A percentile compares a stretch with the other conserved stretches of the same genome.
Evolutionary conservation across 2,888 invertebrate genomes (phyloP).

Genomic region (Barypeithes pellucidus): DNA sequence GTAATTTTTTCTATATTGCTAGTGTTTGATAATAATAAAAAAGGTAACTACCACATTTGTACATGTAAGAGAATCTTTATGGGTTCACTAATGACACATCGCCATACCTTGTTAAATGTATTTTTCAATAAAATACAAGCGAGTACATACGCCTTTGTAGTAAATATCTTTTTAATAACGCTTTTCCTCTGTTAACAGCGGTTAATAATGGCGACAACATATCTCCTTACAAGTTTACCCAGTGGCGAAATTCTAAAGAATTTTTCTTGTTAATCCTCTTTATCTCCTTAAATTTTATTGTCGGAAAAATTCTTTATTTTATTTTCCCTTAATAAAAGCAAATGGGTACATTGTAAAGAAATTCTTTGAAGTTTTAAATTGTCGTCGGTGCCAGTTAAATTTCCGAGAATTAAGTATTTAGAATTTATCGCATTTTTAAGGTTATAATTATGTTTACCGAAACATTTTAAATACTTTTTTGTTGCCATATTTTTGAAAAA

Average conservation of each 20-base stretch:
- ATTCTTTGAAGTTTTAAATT: conserved; percentile 41
- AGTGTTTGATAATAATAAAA: no score
- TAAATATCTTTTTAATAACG: conserved; percentile 21
- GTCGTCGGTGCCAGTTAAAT: conserved; percentile 32
- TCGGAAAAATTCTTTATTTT: conserved; percentile 36
- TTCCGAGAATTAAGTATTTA: conserved; percentile 27
- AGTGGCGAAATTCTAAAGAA: conserved; percentile 9
- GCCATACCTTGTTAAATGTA: conserved; percentile 8
- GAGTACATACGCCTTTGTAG: not conserved
- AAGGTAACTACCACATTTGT: no score
- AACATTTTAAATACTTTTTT: no score
- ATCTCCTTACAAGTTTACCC: conserved; percentile 1
- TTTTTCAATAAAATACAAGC: conserved; percentile 9
- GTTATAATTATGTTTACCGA: no score
- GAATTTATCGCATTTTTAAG: conserved; percentile 10
- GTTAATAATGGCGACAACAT: conserved; percentile 27
- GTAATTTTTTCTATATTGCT: no score
- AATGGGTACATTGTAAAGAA: conserved; percentile 30
- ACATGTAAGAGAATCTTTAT: no score
- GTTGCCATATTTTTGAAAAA: no score
- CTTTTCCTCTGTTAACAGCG: conserved; percentile 2
- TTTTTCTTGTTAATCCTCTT: conserved; percentile 32
- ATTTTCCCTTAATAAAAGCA: conserved; percentile 34
- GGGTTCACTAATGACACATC: no score
- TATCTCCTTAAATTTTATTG: conserved; percentile 36